Evolutionary conservation across 2,113 vertebrate genomes (phyloP), one percentile per base, ranked within the genome.

Genomic region (Uropsilus gracilis): DNA sequence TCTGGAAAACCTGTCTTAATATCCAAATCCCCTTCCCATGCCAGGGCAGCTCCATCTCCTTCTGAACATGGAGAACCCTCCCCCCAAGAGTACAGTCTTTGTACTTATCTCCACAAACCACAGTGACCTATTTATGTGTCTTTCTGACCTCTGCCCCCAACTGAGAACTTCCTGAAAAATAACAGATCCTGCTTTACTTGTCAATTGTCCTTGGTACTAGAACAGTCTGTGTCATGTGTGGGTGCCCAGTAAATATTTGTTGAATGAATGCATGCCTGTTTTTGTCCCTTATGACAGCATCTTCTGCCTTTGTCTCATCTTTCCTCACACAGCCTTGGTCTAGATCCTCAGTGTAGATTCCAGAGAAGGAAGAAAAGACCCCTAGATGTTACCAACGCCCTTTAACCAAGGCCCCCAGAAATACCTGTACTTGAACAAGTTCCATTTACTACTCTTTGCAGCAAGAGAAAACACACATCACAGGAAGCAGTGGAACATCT

Each of bases 241-340:
- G 75, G 75, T 64, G 48, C 24, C 90, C 68, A 37, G 12, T 81
- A 84, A 94, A 94, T 95, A 94, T 24, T 55, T 92, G 69, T 12
- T 59, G 57, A 89, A 37, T 96, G 92, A 93, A 82, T 83, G 22
- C 13, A 5, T 44, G 32, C 44, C 66, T 82, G 50, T 87, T 73
- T 92, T 76, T 84, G 84, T 48, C 50, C 75, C 53, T 71, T 80
- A 69, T 37, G 77, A 78, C 32, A 71, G 11, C n/a, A 89, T 34
- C 7, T 34, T 4, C 28, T 69, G 64, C 63, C 50, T 90, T 83
- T 55, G 30, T 24, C 26, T 17, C 32, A 5, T 39, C 50, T 57
- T 92, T 57, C 72, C 55, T 39, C 61, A 72, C 64, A 53, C 17
- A 46, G n/a, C 42, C 46, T 37, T 42, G 34, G 6, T 48, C 34